Evolutionary conservation across 1,140 invertebrate genomes (phyloP), one percentile per base, ranked within the genome.

Genomic region (Ericerus pela): DNA sequence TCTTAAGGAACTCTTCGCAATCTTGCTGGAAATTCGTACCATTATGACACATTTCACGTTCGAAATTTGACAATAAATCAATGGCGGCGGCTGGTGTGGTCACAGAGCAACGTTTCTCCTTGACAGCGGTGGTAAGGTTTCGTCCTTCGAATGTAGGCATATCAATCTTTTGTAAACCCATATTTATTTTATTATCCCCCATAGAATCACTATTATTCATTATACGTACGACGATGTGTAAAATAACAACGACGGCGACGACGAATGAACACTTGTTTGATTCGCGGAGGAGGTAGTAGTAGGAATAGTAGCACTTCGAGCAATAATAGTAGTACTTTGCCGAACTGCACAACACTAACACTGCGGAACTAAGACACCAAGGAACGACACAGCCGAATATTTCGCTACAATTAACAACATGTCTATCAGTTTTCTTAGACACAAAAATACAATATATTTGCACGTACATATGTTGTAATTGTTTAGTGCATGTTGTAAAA

Each of bases 151-250:
- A 47, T 24, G 22, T 47, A 47, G 41, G 41, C 41, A 47, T 47
- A 47, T 47, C 41, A 47, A 59, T 57, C 53, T 65, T 65, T 33
- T 60, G 58, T 60, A 73, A 73, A 62, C 81, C 80, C 80, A 82
- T 82, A 63, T 76, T 77, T 66, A 75, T 69, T 61, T 69, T 66
- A 68, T 78, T 74, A 66, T 79, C 79, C 70, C 76, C 78, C 78
- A 80, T 81, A 73, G 72, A 74, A 73, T 71, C 66, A 61, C 68
- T 68, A 68, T 67, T 73, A 72, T 74, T 74, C 69, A 73, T 73
- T 69, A 64, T 62, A 55, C 61, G 60, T 60, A 61, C 60, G 38
- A 62, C 41, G 41, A 24, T 24, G 41, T n/a, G n/a, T n/a, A n/a
- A n/a, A n/a, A n/a, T n/a, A n/a, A n/a, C n/a, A n/a, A n/a, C n/a